Evolutionary conservation across 2,113 vertebrate species (phyloP).

Genomic region (Mystacornis crossleyi): DNA sequence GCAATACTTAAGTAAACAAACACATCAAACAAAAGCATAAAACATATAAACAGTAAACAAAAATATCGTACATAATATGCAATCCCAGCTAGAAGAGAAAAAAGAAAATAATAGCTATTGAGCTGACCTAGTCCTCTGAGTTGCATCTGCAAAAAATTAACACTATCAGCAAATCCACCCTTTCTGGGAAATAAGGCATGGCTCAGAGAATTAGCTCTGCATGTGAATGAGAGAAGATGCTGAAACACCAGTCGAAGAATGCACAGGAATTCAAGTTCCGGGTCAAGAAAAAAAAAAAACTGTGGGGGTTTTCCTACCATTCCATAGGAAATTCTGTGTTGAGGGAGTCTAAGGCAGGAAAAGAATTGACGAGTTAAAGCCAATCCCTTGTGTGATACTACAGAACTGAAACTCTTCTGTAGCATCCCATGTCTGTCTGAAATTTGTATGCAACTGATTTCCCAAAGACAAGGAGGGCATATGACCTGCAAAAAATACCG

Average conservation of each 20-base stretch:
- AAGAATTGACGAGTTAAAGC: background rate
- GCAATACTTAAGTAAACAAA: slow-evolving; percentile 70
- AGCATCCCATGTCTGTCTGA: background rate
- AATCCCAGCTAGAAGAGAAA: background rate
- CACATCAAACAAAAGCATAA: slow-evolving; percentile 70
- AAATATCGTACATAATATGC: slow-evolving; percentile 8
- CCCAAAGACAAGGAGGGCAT: background rate
- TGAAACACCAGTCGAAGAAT: background rate
- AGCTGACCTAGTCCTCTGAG: background rate
- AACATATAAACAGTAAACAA: slow-evolving; percentile 62
- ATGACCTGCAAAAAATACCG: background rate
- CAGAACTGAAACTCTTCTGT: background rate
- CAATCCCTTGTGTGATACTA: background rate
- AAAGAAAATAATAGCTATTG: background rate
- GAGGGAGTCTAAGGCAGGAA: background rate
- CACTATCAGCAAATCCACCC: background rate
- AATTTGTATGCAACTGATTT: background rate
- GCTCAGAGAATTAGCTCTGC: background rate
- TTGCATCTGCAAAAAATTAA: background rate
- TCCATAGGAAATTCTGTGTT: background rate
- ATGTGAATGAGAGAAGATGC: background rate
- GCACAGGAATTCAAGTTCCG: background rate
- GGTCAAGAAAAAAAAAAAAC: background rate
- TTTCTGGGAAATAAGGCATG: background rate
- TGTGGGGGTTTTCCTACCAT: background rate